Evolutionary conservation across 1,140 invertebrate species (phyloP).

Genomic region (Euglossa dilemma): DNA sequence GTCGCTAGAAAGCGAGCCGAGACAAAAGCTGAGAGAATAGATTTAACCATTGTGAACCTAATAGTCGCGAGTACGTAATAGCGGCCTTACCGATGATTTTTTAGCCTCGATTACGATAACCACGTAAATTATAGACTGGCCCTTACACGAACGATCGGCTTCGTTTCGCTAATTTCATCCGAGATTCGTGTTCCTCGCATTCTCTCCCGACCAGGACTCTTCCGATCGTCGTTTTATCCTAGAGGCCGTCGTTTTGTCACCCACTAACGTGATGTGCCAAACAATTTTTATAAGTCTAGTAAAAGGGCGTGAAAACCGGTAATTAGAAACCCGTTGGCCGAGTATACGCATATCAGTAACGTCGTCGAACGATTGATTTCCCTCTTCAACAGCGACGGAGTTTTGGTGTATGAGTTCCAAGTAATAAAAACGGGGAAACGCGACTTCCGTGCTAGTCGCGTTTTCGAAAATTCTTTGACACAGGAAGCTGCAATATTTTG

Average conservation of each 20-base stretch:
- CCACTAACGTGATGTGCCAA: neutral
- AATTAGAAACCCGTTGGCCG: neutral
- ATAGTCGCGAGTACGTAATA: conserved; percentile 66
- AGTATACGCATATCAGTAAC: conserved; percentile 36
- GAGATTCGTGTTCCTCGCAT: conserved; percentile 16
- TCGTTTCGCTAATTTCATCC: conserved; percentile 29
- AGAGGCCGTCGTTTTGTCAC: neutral
- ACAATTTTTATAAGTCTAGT: neutral
- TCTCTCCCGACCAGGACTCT: conserved; percentile 48
- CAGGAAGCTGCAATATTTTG: too few species aligned
- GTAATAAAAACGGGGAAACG: neutral
- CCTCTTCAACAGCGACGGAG: too few species aligned
- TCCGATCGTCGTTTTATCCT: conserved; percentile 6
- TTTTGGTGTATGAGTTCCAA: neutral
- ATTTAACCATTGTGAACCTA: neutral
- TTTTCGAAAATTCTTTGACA: neutral
- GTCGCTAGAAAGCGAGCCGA: conserved; percentile 31
- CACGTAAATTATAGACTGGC: conserved; percentile 46
- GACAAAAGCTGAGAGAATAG: neutral
- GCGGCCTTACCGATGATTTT: conserved; percentile 65
- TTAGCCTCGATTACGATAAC: conserved; percentile 45
- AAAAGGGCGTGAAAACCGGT: too few species aligned
- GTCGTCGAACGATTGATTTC: neutral
- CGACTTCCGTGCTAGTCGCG: neutral
- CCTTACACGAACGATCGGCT: conserved; percentile 33